A percentile compares a stretch with the other conserved stretches of the same genome.
Evolutionary conservation across 1,140 invertebrate species (phyloP).

Genomic region (Asobara japonica): DNA sequence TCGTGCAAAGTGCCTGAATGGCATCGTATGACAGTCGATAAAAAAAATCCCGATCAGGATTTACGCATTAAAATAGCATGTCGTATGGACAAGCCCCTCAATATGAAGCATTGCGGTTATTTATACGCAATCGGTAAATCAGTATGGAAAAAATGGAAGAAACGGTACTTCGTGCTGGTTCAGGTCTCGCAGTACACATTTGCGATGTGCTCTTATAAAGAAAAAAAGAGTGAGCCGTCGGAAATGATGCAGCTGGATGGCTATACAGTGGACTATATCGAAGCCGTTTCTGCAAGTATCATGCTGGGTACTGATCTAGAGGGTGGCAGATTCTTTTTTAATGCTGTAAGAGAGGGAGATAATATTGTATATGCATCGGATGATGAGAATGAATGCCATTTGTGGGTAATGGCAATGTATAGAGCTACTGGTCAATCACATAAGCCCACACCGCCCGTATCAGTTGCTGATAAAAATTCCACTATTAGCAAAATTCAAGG

Average conservation of each 20-base stretch:
- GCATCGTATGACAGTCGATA: constrained; percentile 96
- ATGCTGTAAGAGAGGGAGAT: constrained; percentile 97
- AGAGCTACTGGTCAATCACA: constrained; percentile 98
- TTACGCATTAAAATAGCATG: constrained; percentile 97
- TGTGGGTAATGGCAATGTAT: constrained; percentile 99
- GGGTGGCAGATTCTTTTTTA: constrained; percentile 86
- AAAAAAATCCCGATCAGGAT: constrained; percentile 95
- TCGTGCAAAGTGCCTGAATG: constrained; percentile 95
- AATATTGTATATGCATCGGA: constrained; percentile 96
- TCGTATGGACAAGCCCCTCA: constrained; percentile 98
- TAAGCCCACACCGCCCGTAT: constrained; percentile 94
- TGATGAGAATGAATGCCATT: constrained; percentile 97
- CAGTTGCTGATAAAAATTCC: constrained; percentile 85
- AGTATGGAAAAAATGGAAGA: constrained; percentile 99
- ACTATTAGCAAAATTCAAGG: constrained; percentile 90
- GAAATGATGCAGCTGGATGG: constrained; percentile 99
- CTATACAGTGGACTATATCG: constrained; percentile 99
- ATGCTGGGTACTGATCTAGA: constrained; percentile 84
- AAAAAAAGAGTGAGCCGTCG: constrained; percentile 98
- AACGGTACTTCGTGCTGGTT: constrained; percentile 96
- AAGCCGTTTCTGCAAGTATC: constrained; percentile 87
- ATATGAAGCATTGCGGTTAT: constrained; percentile 97
- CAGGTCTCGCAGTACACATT: constrained; percentile 99
- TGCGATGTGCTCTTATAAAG: constrained; percentile 99
- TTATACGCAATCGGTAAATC: constrained; percentile 95